These are phyloP conservation scores for Myiotriccus ornatus DNA, from an alignment of 2,797 vertebrate species.

Conservation along the genomic window DNA sequence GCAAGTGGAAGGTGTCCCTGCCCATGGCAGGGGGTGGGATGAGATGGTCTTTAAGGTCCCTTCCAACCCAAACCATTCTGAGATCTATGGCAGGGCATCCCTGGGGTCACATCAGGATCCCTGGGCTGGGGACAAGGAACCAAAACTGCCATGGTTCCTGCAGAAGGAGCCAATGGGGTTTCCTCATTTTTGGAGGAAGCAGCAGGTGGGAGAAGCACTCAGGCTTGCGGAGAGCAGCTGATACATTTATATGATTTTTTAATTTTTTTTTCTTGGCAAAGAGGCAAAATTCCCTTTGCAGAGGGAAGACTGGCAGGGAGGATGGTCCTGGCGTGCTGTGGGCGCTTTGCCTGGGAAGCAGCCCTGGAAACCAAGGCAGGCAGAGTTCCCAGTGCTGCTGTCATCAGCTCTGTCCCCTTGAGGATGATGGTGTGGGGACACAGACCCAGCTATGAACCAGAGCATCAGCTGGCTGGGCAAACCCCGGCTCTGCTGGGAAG, in stretches of 20 bases:
- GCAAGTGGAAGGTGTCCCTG: accelerated
- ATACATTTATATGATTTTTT: neutral
- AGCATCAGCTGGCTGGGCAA: neutral
- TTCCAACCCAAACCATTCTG: neutral
- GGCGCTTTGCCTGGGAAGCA: neutral
- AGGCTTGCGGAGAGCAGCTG: neutral
- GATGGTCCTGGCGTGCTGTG: neutral
- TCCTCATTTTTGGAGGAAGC: neutral
- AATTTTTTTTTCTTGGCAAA: neutral
- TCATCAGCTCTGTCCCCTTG: neutral
- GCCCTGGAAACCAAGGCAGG: neutral
- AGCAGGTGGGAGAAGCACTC: neutral
- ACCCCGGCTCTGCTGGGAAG: neutral
- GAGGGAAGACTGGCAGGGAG: neutral
- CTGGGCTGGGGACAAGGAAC: neutral
- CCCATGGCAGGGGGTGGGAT: neutral
- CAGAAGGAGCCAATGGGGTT: neutral
- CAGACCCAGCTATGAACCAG: neutral
- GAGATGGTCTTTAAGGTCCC: neutral
- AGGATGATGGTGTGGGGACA: neutral
- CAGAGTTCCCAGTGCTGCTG: neutral
- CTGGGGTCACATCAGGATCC: neutral
- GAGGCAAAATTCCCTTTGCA: neutral
- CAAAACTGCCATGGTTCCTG: neutral
- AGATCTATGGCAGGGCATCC: neutral